phyloP scores from a whole-genome alignment of 1,140 invertebrate species.

The Armadillidium nasatum region DNA sequence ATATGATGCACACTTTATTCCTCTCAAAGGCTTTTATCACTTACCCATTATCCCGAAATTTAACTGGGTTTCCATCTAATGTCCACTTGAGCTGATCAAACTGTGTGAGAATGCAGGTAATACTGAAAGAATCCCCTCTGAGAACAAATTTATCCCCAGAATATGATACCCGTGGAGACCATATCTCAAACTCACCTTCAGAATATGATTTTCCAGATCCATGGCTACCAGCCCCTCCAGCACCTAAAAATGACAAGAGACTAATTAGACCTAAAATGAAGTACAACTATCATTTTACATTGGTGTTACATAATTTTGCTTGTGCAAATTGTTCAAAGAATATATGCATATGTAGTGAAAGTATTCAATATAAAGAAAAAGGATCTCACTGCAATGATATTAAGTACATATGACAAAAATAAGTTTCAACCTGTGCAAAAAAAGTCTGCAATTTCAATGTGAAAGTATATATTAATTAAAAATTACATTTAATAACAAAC shows the following conservation, averaged over 20 bases:
- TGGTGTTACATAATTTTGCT: no score
- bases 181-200: background rate
- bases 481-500: no score
- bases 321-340: no score
- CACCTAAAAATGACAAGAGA: background rate
- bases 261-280: no score
- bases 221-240: background rate
- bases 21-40: constrained; percentile 1
- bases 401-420: no score
- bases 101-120: background rate
- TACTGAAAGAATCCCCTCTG: background rate
- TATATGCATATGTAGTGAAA: no score
- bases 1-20: background rate
- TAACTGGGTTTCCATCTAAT: background rate
- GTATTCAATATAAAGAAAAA: no score
- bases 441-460: no score
- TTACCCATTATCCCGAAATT: background rate
- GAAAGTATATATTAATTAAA: no score
- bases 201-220: background rate
- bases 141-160: background rate
- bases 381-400: no score
- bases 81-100: background rate
- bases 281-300: no score
- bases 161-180: background rate
- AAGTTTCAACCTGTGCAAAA: no score